phyloP scores from a whole-genome alignment of 2,113 vertebrate genomes.

The Corythoichthys haematopterus region DNA sequence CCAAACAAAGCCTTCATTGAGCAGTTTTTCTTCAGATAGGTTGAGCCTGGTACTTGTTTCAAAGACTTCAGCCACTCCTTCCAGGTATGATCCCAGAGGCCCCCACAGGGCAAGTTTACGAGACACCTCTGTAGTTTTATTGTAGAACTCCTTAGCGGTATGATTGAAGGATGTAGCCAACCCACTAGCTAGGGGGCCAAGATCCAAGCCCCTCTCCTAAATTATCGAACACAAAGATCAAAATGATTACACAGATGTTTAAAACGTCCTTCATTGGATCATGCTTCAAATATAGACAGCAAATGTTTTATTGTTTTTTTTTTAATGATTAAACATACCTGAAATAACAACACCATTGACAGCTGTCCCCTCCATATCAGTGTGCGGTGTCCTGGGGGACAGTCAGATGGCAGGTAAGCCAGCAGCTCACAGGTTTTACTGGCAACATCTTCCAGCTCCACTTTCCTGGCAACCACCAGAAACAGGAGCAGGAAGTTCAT shows the following conservation, averaged over 20 bases:
- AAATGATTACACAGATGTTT: background rate
- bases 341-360: conserved; percentile 83
- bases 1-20: conserved; percentile 91
- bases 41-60: conserved; percentile 80
- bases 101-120: conserved; percentile 85
- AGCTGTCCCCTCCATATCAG: conserved; percentile 89
- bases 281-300: background rate
- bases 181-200: conserved; percentile 78
- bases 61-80: conserved; percentile 89
- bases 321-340: conserved; percentile 34
- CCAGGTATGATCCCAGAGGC: conserved; percentile 84
- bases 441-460: conserved; percentile 84
- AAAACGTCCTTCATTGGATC: background rate
- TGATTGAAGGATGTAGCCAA: conserved; percentile 78
- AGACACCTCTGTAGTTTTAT: conserved; percentile 77
- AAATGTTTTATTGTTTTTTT: background rate
- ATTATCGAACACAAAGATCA: background rate
- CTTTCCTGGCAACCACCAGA: conserved; percentile 78
- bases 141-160: conserved; percentile 88
- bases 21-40: conserved; percentile 87
- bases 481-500: conserved; percentile 90
- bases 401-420: conserved; percentile 70
- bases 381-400: conserved; percentile 64
- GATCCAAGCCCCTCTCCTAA: conserved; percentile 84
- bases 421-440: conserved; percentile 81